Evolutionary conservation across 1,140 invertebrate genomes (phyloP).

Genomic region (Drosophila santomea): DNA sequence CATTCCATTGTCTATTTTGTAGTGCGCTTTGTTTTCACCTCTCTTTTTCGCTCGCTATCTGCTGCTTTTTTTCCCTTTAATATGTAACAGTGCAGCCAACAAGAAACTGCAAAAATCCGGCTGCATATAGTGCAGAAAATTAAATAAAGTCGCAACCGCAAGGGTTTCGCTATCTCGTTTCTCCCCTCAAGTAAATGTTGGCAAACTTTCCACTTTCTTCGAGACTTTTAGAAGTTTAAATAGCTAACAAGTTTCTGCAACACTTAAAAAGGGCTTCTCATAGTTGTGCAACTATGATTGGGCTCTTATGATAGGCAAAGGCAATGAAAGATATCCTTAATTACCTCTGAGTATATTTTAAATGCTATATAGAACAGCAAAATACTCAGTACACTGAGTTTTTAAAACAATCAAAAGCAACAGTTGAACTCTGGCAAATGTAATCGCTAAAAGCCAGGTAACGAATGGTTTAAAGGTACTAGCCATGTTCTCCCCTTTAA

Average conservation of each 20-base stretch:
- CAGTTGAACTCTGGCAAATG: background rate
- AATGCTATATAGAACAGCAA: background rate
- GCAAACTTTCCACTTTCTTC: slow-evolving; percentile 30
- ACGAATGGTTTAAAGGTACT: too few species aligned
- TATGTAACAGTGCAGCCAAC: slow-evolving; percentile 31
- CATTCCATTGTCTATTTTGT: slow-evolving; percentile 77
- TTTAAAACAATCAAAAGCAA: background rate
- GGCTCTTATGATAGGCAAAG: background rate
- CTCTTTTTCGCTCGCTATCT: slow-evolving; percentile 2
- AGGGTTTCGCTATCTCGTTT: background rate
- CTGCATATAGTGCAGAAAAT: slow-evolving; percentile 22
- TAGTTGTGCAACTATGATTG: background rate
- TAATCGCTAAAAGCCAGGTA: too few species aligned
- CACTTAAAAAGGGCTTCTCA: background rate
- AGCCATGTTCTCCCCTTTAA: slow-evolving; percentile 43
- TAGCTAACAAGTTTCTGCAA: background rate
- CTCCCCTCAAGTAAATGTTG: background rate
- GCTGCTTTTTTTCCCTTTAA: slow-evolving; percentile 31
- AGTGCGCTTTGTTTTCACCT: slow-evolving; percentile 64
- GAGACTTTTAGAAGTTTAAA: slow-evolving; percentile 3
- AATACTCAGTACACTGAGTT: too few species aligned
- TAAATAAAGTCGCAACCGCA: slow-evolving; percentile 20
- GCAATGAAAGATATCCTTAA: background rate
- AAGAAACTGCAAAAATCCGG: slow-evolving; percentile 2
- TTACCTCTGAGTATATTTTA: too few species aligned